These are phyloP conservation scores for Drosophila bunnanda DNA, from an alignment of 2,888 invertebrate genomes.

Conservation along the genomic window DNA sequence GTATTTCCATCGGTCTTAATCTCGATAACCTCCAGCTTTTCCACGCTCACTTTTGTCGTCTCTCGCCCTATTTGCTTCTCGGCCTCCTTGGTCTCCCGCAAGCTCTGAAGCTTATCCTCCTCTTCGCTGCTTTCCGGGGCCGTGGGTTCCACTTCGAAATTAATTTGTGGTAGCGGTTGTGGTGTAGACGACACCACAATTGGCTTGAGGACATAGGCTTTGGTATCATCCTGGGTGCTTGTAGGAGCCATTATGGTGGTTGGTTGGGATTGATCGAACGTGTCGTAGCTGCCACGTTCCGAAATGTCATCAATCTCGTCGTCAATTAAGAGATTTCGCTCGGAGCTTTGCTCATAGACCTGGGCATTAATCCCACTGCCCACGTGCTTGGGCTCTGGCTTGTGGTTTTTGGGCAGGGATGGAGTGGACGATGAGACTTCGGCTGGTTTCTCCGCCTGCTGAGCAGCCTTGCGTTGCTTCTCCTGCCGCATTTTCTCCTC, in stretches of 20 bases:
- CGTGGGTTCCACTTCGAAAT: conserved; percentile 34
- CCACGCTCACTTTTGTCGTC: conserved; percentile 81
- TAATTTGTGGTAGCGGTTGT: conserved; percentile 37
- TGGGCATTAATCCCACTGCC: conserved; percentile 78
- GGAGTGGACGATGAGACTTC: conserved; percentile 67
- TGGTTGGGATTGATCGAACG: conserved; percentile 61
- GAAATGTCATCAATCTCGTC: conserved; percentile 82
- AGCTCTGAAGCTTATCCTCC: conserved; percentile 58
- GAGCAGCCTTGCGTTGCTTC: conserved; percentile 86
- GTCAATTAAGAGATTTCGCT: conserved; percentile 83
- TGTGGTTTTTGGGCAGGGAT: conserved; percentile 54
- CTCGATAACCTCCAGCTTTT: conserved; percentile 85
- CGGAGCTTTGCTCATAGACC: conserved; percentile 83
- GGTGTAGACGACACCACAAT: conserved; percentile 83
- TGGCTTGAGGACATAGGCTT: conserved; percentile 77
- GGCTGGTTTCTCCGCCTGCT: conserved; percentile 74
- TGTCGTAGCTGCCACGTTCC: conserved; percentile 76
- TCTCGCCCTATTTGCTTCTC: conserved; percentile 44
- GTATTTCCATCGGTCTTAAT: conserved; percentile 84
- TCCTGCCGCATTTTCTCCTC: conserved; percentile 91
- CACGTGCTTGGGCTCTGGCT: conserved; percentile 55
- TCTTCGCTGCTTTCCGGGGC: conserved; percentile 46
- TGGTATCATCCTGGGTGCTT: conserved; percentile 43
- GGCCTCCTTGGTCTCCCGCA: conserved; percentile 56
- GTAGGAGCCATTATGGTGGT: conserved; percentile 62